Conservation (phyloP, 1,140 invertebrate species). For the Conopomorpha cramerella region DNA sequence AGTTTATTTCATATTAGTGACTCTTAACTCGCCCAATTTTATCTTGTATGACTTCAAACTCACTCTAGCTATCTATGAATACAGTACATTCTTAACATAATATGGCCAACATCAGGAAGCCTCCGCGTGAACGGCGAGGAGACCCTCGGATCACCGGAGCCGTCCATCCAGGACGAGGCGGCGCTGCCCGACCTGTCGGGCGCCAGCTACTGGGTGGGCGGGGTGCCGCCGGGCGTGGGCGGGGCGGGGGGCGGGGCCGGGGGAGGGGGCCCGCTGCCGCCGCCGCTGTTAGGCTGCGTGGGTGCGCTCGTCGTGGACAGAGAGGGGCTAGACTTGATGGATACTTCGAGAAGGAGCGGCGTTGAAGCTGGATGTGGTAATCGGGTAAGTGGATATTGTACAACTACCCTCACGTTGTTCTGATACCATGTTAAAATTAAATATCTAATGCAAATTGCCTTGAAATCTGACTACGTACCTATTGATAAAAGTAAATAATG, state of each 20-base stretch:
- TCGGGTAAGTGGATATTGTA: constrained; percentile 65
- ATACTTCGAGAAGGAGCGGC: constrained; percentile 72
- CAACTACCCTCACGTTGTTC: too few species aligned
- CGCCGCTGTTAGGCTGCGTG: constrained; percentile 80
- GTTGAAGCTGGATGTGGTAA: constrained; percentile 76
- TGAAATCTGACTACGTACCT: constrained; percentile 19
- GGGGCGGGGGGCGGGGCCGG: constrained; percentile 85
- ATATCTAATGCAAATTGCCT: too few species aligned
- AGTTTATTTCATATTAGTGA: too few species aligned
- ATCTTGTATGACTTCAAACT: too few species aligned
- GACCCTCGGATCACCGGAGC: constrained; percentile 66
- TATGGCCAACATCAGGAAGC: too few species aligned
- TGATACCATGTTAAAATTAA: too few species aligned
- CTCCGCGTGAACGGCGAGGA: constrained; percentile 75
- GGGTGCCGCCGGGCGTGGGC: constrained; percentile 71
- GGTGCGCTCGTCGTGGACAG: constrained; percentile 77
- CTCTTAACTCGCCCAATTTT: too few species aligned
- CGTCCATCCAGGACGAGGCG: constrained; percentile 57
- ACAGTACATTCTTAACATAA: too few species aligned
- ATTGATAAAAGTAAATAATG: constrained; percentile 58
- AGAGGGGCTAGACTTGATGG: constrained; percentile 59
- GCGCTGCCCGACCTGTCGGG: constrained; percentile 67
- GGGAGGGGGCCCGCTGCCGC: constrained; percentile 43
- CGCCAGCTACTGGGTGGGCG: constrained; percentile 77
- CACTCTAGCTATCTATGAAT: too few species aligned